A percentile compares a stretch with the other conserved stretches of the same genome.
Conservation (phyloP, 2,113 vertebrate species). For the Trachemys scripta region DNA sequence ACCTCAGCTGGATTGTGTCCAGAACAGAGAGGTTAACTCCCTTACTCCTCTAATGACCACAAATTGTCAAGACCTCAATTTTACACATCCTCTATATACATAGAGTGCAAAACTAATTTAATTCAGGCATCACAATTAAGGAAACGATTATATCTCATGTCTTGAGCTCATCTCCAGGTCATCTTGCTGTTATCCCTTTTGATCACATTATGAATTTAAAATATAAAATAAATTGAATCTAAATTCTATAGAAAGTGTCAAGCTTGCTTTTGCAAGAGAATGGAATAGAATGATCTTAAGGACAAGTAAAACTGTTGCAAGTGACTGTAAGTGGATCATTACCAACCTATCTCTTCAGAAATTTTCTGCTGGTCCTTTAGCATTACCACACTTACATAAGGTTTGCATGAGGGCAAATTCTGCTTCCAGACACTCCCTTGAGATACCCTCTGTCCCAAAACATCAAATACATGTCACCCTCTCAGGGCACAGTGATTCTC, state of each 20-base stretch:
- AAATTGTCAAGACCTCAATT: background rate
- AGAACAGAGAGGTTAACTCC: background rate
- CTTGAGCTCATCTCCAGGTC: conserved; percentile 48
- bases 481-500: too few species aligned
- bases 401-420: background rate
- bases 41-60: background rate
- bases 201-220: conserved; percentile 71
- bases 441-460: accelerated
- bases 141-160: conserved; percentile 66
- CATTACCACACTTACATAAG: accelerated
- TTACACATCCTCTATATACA: background rate
- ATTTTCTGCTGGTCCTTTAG: accelerated
- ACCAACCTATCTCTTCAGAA: accelerated
- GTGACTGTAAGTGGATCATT: background rate
- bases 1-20: background rate
- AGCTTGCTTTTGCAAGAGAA: background rate
- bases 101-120: conserved; percentile 24
- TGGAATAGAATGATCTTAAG: conserved; percentile 30
- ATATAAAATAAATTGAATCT: conserved; percentile 53
- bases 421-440: accelerated
- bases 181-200: conserved; percentile 43
- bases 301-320: conserved; percentile 40
- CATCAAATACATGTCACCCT: accelerated
- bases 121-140: conserved; percentile 52
- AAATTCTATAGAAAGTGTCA: conserved; percentile 41